A percentile compares a stretch with the other conserved stretches of the same genome.
phyloP scores from a whole-genome alignment of 53 echinoderm and acorn worm genomes.

The Patiria pectinifera region DNA sequence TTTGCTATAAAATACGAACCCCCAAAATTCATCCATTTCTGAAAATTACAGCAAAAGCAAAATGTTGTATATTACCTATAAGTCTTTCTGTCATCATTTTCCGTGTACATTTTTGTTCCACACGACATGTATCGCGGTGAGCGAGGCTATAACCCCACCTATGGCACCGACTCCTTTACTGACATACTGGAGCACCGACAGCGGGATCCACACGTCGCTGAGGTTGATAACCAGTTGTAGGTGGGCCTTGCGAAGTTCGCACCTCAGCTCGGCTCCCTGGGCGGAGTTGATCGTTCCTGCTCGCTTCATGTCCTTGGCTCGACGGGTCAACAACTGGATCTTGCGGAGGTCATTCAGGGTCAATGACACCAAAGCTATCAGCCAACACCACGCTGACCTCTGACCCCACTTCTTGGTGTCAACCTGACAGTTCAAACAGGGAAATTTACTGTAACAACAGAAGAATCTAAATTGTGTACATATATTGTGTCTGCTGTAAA shows the following conservation, averaged over 20 bases:
- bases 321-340: conserved; percentile 71
- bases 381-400: conserved; percentile 81
- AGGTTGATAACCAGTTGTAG: conserved; percentile 75
- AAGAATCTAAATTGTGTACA: neutral
- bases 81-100: conserved; percentile 23
- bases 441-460: neutral
- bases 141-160: conserved; percentile 77
- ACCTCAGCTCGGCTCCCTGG: conserved; percentile 29
- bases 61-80: no score
- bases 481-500: neutral
- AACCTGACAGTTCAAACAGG: neutral
- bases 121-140: conserved; percentile 71
- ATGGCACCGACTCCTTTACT: conserved; percentile 80
- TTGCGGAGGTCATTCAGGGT: conserved; percentile 78
- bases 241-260: conserved; percentile 65
- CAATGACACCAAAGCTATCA: conserved; percentile 74
- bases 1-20: no score
- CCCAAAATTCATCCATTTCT: no score
- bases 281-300: conserved; percentile 64
- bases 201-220: conserved; percentile 78
- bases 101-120: conserved; percentile 74
- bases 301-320: conserved; percentile 67
- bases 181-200: conserved; percentile 75
- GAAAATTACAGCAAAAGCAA: no score
- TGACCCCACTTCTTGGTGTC: conserved; percentile 75